A percentile compares a stretch with the other conserved stretches of the same genome.
phyloP scores from a whole-genome alignment of 2,113 vertebrate species.

The Parus major region DNA sequence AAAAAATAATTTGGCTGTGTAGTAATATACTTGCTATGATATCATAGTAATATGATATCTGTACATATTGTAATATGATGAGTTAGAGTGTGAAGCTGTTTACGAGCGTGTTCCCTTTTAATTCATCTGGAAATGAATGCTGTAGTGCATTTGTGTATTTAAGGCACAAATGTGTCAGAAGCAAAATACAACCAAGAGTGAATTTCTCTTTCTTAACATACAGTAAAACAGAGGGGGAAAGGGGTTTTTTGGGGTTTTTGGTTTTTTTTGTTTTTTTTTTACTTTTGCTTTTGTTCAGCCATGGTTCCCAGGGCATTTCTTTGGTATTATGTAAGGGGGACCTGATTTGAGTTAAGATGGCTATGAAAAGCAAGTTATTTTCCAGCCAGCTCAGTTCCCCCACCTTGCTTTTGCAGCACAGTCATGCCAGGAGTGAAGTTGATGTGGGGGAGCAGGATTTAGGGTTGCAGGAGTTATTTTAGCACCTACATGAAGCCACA shows the following conservation, averaged over 20 bases:
- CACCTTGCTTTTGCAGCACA: neutral
- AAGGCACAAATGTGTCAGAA: neutral
- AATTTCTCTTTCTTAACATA: neutral
- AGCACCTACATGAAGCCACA: neutral
- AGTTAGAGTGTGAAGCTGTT: conserved; percentile 34
- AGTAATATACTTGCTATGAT: neutral
- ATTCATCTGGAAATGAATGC: neutral
- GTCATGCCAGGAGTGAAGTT: neutral
- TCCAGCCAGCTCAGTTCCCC: neutral
- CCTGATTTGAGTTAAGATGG: neutral
- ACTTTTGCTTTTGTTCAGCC: neutral
- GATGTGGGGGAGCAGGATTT: neutral
- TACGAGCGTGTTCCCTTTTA: neutral
- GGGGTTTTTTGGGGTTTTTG: neutral
- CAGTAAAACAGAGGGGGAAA: neutral
- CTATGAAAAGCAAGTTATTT: neutral
- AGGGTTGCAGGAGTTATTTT: neutral
- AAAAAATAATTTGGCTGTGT: neutral
- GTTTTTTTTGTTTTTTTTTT: neutral
- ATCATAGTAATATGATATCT: no score
- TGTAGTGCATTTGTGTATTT: neutral
- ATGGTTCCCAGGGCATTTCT: neutral
- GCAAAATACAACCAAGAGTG: neutral
- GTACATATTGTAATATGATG: neutral
- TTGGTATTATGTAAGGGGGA: neutral